These are phyloP conservation scores for Raja brachyura DNA, from an alignment of 2,113 vertebrate species.

Conservation along the genomic window DNA sequence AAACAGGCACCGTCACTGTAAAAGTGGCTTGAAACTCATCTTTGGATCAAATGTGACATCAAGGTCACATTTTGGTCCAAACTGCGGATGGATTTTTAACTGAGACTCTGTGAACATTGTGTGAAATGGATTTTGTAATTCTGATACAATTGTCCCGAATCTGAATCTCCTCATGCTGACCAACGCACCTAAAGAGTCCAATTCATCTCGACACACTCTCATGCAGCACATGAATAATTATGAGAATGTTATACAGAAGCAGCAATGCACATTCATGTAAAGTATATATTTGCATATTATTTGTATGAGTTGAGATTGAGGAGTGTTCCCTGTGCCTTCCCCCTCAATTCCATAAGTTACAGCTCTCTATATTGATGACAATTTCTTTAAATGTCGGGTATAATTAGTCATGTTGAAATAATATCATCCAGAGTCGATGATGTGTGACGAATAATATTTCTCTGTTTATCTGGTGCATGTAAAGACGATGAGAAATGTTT, in stretches of 20 bases:
- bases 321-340: no score
- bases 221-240: neutral
- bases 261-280: neutral
- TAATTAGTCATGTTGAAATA: neutral
- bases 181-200: neutral
- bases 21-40: no score
- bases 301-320: neutral
- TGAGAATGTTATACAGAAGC: neutral
- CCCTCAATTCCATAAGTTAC: neutral
- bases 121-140: neutral
- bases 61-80: no score
- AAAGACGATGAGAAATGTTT: conserved; percentile 84
- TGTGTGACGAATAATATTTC: neutral
- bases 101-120: neutral
- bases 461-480: conserved; percentile 9
- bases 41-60: no score
- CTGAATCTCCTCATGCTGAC: neutral
- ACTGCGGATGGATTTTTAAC: neutral
- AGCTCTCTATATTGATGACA: neutral
- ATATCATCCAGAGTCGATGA: neutral
- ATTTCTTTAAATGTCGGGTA: neutral
- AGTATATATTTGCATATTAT: neutral
- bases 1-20: no score
- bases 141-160: neutral
- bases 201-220: neutral